Conservation (phyloP, 2,888 invertebrate genomes). For the Suillia variegata region DNA sequence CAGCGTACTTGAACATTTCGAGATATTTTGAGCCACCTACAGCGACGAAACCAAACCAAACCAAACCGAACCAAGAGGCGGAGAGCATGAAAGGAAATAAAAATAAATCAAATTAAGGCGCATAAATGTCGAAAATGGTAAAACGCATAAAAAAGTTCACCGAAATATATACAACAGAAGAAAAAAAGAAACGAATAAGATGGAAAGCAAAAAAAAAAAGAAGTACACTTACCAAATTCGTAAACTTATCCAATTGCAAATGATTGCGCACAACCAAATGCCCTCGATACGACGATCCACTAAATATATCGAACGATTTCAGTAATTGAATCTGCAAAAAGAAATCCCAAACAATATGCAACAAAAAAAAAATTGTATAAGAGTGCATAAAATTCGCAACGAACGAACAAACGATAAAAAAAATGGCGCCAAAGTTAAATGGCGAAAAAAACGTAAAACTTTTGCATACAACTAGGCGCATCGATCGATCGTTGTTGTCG, state of each 20-base stretch:
- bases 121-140: neutral
- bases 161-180: neutral
- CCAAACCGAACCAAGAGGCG: conserved; percentile 6
- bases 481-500: too few relatives aligned
- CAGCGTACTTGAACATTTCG: conserved; percentile 51
- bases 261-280: conserved; percentile 59
- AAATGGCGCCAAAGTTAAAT: conserved; percentile 3
- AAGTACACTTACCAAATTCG: conserved; percentile 55
- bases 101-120: neutral
- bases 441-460: too few relatives aligned
- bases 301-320: conserved; percentile 59
- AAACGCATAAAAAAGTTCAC: conserved; percentile 7
- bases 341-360: conserved; percentile 13
- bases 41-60: conserved; percentile 5
- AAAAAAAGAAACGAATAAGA: neutral
- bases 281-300: conserved; percentile 55
- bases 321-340: conserved; percentile 55
- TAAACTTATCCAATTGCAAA: conserved; percentile 58
- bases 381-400: conserved; percentile 3
- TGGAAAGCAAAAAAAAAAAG: neutral
- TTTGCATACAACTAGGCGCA: neutral
- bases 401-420: neutral
- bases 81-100: conserved; percentile 9
- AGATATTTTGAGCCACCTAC: conserved; percentile 56
- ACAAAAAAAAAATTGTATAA: conserved; percentile 13